A percentile compares a stretch with the other conserved stretches of the same genome.
phyloP scores from a whole-genome alignment of 2,113 vertebrate genomes.

The Myotis yumanensis region DNA sequence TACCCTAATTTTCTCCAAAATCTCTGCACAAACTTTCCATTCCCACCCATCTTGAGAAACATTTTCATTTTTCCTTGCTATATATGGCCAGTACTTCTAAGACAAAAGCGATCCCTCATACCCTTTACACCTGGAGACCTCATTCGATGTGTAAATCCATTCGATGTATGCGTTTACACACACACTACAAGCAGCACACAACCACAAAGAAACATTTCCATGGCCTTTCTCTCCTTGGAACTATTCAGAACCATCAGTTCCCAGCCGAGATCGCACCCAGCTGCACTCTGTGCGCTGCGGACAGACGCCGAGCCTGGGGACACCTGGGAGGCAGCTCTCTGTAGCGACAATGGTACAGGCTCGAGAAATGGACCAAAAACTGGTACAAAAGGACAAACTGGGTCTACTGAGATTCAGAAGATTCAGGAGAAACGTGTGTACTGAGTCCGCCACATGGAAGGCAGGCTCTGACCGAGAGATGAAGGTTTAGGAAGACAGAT shows the following conservation, averaged over 20 bases:
- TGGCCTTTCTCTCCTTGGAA: not conserved
- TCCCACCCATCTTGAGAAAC: not conserved
- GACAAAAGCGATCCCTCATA: not conserved
- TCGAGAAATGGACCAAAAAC: not conserved
- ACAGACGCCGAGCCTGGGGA: not conserved
- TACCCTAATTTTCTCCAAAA: not conserved
- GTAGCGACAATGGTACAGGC: not conserved
- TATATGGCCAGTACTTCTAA: not conserved
- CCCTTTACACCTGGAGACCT: not conserved
- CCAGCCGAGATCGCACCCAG: not conserved
- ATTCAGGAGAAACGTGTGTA: not conserved
- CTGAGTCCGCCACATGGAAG: rapidly evolving
- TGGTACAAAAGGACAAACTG: not conserved
- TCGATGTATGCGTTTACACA: not conserved
- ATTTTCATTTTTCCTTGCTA: constrained; percentile 1
- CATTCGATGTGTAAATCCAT: not conserved
- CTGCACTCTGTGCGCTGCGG: not conserved
- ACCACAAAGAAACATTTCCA: not conserved
- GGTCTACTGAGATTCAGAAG: not conserved
- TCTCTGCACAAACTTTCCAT: not conserved
- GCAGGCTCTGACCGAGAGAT: not conserved
- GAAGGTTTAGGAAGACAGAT: not conserved
- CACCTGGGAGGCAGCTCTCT: not conserved
- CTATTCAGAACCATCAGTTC: not conserved
- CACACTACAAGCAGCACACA: not conserved